Conservation (phyloP, 2,797 vertebrate species). For the Myiotriccus ornatus region DNA sequence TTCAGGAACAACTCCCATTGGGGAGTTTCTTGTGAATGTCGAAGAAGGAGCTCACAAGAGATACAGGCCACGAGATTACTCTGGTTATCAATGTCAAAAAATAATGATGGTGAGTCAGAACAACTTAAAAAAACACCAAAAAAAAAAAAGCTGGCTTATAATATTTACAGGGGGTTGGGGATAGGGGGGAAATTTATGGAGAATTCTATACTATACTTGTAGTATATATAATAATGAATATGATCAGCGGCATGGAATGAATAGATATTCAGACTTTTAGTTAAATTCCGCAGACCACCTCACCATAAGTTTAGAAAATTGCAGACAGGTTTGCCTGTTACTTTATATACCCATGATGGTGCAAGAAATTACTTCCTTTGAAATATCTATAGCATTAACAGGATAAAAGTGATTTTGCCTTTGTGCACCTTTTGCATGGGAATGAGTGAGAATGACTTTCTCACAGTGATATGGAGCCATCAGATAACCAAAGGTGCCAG, state of each 20-base stretch:
- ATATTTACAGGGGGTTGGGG: not conserved
- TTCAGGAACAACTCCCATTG: constrained; percentile 90
- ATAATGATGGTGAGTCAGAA: constrained; percentile 83
- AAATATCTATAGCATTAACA: not conserved
- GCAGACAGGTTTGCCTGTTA: not conserved
- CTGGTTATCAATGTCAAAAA: constrained; percentile 79
- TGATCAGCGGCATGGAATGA: not conserved
- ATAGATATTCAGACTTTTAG: not conserved
- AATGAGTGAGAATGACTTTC: not conserved
- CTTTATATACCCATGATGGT: not conserved
- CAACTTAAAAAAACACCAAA: not conserved
- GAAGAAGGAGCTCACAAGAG: constrained; percentile 89
- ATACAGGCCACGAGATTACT: constrained; percentile 86
- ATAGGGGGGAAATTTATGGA: not conserved
- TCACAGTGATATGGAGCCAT: not conserved
- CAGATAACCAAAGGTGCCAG: not conserved
- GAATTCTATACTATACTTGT: not conserved
- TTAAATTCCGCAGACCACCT: not conserved
- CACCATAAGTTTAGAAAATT: not conserved
- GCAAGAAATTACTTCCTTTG: not conserved
- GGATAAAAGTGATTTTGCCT: not conserved
- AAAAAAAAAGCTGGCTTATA: not conserved
- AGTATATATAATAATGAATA: not conserved
- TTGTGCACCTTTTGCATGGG: not conserved
- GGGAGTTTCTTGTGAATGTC: constrained; percentile 87